These are phyloP conservation scores for Ephestia elutella DNA, from an alignment of 1,140 invertebrate species.

Conservation along the genomic window DNA sequence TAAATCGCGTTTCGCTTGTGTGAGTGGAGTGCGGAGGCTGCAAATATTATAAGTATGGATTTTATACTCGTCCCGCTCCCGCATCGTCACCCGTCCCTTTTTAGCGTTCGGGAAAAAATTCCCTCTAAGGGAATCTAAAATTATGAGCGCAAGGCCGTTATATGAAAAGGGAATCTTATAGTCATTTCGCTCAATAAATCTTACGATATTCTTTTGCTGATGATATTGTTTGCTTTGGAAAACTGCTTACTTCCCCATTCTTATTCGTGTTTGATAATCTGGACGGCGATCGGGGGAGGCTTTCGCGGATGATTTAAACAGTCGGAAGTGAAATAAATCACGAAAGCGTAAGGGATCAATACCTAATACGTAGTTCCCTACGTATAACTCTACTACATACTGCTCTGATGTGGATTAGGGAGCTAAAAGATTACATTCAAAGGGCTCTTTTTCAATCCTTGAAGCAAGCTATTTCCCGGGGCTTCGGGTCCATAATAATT, in stretches of 20 bases:
- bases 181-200: conserved; percentile 47
- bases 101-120: conserved; percentile 57
- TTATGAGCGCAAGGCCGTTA: conserved; percentile 51
- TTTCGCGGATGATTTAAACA: background rate
- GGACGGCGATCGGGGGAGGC: background rate
- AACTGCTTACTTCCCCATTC: conserved; percentile 21
- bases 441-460: too few species aligned
- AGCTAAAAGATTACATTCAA: too few species aligned
- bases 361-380: background rate
- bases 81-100: conserved; percentile 36
- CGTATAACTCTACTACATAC: too few species aligned
- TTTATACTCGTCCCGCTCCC: conserved; percentile 59
- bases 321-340: conserved; percentile 2
- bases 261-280: conserved; percentile 10
- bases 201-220: conserved; percentile 26
- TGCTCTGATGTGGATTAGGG: too few species aligned
- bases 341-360: background rate
- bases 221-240: conserved; percentile 32
- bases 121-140: conserved; percentile 63
- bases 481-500: too few species aligned
- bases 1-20: conserved; percentile 51
- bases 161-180: conserved; percentile 50
- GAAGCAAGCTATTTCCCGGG: too few species aligned
- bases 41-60: conserved; percentile 74
- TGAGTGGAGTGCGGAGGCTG: conserved; percentile 61